Evolutionary conservation across 2,113 vertebrate species (phyloP), one percentile per base, ranked within the genome.

Genomic region (Patagioenas fasciata): DNA sequence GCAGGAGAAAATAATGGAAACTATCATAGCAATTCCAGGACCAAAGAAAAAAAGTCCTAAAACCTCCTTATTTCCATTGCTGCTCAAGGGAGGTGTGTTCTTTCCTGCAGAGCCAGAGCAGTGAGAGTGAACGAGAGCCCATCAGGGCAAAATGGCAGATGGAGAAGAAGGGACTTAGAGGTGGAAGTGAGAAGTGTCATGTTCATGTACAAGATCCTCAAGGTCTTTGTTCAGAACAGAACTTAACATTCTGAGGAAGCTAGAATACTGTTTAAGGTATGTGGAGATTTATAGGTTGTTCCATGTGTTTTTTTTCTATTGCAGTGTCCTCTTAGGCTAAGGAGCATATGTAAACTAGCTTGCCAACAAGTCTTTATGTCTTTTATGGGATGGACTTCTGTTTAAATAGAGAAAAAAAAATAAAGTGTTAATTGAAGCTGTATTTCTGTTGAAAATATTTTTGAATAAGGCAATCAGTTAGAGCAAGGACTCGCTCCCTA

Each of bases 401-500:
- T 86, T 81, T 71, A 83, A 93, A 88, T n/a, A n/a, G 60, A 69
- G 34, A 0, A 3, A 2, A 47, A 80, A 47, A 47, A 47, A 47
- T n/a, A 17, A 38, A 16, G 7, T 31, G 31, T 66, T 85, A 88
- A 93, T 70, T 77, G 38, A 88, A 96, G 38, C 9, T 88, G 9
- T n/a, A 67, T 94, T 91, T 91, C 42, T 75, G 56, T 86, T 86
- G 12, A 93, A 91, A 96, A 72, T 74, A 71, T 90, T 9, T 91
- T 93, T 62, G 65, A 92, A 86, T 60, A 84, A 90, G 44, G 53
- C 64, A 88, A 93, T 78, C 42, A 71, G 19, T 47, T 85, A 82
- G 42, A 92, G 56, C 54, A 67, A 84, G 40, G 48, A 40, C 50
- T 93, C 69, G 14, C 26, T 89, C 73, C 20, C 34, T 80, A 74